These are phyloP conservation scores for Aplochiton taeniatus DNA, from an alignment of 2,797 vertebrate species.

Conservation along the genomic window DNA sequence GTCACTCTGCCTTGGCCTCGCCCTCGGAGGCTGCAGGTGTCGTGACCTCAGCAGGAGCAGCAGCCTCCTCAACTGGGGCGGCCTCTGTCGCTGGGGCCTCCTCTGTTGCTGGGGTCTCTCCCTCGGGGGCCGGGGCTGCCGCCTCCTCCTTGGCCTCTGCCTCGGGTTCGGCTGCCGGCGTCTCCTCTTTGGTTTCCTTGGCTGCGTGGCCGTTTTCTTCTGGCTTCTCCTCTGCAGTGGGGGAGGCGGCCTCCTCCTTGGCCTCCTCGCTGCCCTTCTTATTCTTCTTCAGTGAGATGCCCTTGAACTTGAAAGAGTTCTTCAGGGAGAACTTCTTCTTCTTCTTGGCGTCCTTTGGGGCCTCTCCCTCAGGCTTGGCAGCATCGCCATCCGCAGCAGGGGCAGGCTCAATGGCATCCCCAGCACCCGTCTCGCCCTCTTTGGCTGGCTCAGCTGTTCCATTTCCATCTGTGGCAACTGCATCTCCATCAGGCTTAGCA, in stretches of 20 bases:
- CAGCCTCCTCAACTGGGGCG: slow-evolving; percentile 43
- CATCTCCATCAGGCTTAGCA: slow-evolving; percentile 82
- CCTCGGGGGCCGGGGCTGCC: slow-evolving; percentile 50
- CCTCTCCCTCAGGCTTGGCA: slow-evolving; percentile 78
- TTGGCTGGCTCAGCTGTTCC: slow-evolving; percentile 79
- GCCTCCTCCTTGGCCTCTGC: slow-evolving; percentile 61
- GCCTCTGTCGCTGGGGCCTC: slow-evolving; percentile 54
- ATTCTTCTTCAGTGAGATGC: slow-evolving; percentile 88
- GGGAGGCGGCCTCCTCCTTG: slow-evolving; percentile 64
- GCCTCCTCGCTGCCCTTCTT: slow-evolving; percentile 83
- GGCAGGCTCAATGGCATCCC: slow-evolving; percentile 84
- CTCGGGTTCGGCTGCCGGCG: slow-evolving; percentile 55
- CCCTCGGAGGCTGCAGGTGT: slow-evolving; percentile 72
- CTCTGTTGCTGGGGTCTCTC: slow-evolving; percentile 57
- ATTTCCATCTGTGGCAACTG: slow-evolving; percentile 72
- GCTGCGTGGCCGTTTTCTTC: slow-evolving; percentile 74
- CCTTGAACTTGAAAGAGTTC: slow-evolving; percentile 91
- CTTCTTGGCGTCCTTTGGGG: slow-evolving; percentile 89
- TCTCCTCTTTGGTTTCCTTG: slow-evolving; percentile 78
- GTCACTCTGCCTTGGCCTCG: slow-evolving; percentile 78
- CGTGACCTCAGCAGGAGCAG: slow-evolving; percentile 63
- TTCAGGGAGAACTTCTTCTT: slow-evolving; percentile 96
- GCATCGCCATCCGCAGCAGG: slow-evolving; percentile 73
- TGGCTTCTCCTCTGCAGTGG: slow-evolving; percentile 63
- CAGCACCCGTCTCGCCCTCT: slow-evolving; percentile 68